phyloP scores from a whole-genome alignment of 2,113 vertebrate genomes.

The Zapornia atra region DNA sequence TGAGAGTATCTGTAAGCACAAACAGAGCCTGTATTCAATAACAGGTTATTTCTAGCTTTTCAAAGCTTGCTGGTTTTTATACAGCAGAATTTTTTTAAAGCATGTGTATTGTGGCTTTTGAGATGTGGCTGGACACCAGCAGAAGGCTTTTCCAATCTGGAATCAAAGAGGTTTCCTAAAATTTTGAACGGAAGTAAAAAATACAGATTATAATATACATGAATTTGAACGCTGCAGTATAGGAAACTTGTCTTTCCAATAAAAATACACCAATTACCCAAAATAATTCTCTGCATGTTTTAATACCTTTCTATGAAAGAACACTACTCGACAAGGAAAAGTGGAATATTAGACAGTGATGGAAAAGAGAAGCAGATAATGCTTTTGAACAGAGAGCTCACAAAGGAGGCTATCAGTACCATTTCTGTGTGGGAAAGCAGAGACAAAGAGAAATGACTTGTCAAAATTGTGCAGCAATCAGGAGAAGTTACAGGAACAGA shows the following conservation, averaged over 20 bases:
- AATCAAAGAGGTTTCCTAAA: not conserved
- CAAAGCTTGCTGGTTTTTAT: not conserved
- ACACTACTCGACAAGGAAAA: not conserved
- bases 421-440: not conserved
- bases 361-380: not conserved
- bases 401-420: not conserved
- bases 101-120: not conserved
- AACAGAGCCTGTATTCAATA: not conserved
- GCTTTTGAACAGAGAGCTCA: not conserved
- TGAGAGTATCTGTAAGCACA: not conserved
- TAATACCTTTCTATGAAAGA: not conserved
- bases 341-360: not conserved
- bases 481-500: not conserved
- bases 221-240: fast-evolving
- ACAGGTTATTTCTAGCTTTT: not conserved
- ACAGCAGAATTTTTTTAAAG: not conserved
- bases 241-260: not conserved
- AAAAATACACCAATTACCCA: not conserved
- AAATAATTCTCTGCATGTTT: not conserved
- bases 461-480: not conserved
- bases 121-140: not conserved
- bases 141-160: not conserved
- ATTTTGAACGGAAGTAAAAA: not conserved
- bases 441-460: not conserved
- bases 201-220: not conserved